These are phyloP conservation scores for Nyctereutes procyonoides DNA, from an alignment of 2,113 vertebrate genomes.

Conservation along the genomic window DNA sequence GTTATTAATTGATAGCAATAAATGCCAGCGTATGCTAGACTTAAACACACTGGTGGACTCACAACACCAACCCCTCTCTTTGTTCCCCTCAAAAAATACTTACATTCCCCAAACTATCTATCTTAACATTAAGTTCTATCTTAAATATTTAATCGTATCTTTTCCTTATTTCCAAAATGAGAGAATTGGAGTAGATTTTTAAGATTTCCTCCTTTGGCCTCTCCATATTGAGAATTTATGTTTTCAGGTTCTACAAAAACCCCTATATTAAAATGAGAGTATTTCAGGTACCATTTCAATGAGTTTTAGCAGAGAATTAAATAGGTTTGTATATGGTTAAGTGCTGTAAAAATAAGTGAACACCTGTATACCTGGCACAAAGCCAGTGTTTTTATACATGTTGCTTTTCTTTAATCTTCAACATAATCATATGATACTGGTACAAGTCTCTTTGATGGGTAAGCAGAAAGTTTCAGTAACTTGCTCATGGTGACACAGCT, in stretches of 20 bases:
- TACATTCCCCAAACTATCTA: neutral
- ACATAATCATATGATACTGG: neutral
- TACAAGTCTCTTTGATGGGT: neutral
- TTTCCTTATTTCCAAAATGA: neutral
- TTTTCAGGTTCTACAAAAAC: constrained; percentile 22
- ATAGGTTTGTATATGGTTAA: neutral
- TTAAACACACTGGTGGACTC: neutral
- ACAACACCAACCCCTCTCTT: neutral
- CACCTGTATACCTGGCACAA: neutral
- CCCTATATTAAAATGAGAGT: neutral
- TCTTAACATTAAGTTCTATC: neutral
- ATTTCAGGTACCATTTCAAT: neutral
- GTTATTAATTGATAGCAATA: neutral
- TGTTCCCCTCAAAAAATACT: neutral
- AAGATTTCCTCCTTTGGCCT: neutral
- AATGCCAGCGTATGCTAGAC: neutral
- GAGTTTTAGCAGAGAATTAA: constrained; percentile 47
- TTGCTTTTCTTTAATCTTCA: constrained; percentile 47
- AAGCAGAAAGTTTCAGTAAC: neutral
- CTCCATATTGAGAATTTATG: constrained; percentile 3
- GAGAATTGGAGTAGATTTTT: neutral
- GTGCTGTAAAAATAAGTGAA: neutral
- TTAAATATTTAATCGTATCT: neutral
- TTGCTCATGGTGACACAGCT: neutral
- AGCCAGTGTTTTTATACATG: neutral